Evolutionary conservation across 2,797 vertebrate genomes (phyloP).

Genomic region (Liparis tanakae): DNA sequence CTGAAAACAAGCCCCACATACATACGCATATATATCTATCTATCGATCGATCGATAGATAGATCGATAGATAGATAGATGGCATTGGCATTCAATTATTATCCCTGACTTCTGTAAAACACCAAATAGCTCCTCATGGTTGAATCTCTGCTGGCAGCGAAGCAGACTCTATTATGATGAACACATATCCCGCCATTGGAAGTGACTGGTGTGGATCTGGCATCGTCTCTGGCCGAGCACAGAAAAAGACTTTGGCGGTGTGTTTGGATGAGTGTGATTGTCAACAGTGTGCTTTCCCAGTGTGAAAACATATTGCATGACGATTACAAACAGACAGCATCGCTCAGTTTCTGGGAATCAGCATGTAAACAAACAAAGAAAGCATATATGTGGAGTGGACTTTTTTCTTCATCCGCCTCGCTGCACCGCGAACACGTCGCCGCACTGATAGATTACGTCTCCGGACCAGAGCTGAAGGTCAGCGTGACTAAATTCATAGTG

Average conservation of each 20-base stretch:
- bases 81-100: neutral
- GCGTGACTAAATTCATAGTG: conserved; percentile 22
- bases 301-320: conserved; percentile 63
- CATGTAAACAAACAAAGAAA: conserved; percentile 15
- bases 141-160: conserved; percentile 38
- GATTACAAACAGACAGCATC: conserved; percentile 36
- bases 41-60: too few relatives aligned
- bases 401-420: neutral
- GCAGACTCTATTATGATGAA: conserved; percentile 49
- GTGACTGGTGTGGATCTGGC: conserved; percentile 47
- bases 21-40: too few relatives aligned
- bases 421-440: conserved; percentile 24
- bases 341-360: conserved; percentile 17
- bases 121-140: conserved; percentile 2
- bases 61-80: too few relatives aligned
- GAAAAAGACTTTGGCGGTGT: conserved; percentile 52
- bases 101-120: conserved; percentile 8
- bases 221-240: conserved; percentile 50
- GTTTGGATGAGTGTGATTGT: conserved; percentile 45
- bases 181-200: conserved; percentile 51
- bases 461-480: conserved; percentile 42
- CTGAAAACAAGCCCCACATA: neutral
- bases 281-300: conserved; percentile 57
- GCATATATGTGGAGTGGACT: neutral
- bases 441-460: conserved; percentile 33